A percentile compares a stretch with the other conserved stretches of the same genome.
phyloP scores from a whole-genome alignment of 1,140 invertebrate genomes.

The Drosophila pandora region DNA sequence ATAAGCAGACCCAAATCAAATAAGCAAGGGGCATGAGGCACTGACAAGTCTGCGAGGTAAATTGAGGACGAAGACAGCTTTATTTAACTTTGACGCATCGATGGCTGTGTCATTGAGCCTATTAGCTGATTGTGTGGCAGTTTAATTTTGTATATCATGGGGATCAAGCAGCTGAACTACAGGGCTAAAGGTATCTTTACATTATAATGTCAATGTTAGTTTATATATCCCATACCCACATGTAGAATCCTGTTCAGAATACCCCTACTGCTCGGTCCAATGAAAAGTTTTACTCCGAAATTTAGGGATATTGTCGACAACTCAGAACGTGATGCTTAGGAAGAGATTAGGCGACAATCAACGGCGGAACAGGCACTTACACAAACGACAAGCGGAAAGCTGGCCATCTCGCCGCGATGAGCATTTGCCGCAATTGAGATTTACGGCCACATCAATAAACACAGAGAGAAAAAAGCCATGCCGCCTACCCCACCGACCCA shows the following conservation, averaged over 20 bases:
- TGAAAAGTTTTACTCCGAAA: conserved; percentile 7
- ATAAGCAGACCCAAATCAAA: conserved; percentile 73
- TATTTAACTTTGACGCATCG: conserved; percentile 41
- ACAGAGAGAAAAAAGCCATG: conserved; percentile 41
- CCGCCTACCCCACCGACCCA: not conserved
- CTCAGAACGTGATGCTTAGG: conserved; percentile 58
- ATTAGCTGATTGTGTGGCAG: conserved; percentile 40
- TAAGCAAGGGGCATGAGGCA: conserved; percentile 70
- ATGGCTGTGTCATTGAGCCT: conserved; percentile 68
- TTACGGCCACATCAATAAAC: conserved; percentile 77
- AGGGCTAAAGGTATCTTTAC: not conserved
- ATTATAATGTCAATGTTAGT: not conserved
- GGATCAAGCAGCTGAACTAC: not conserved
- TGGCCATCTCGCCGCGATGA: conserved; percentile 8
- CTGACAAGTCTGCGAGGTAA: conserved; percentile 22
- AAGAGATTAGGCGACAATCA: conserved; percentile 72
- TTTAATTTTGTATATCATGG: not conserved
- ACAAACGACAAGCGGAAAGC: conserved; percentile 23
- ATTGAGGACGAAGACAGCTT: conserved; percentile 8
- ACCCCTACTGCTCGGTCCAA: not conserved
- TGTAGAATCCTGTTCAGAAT: too few relatives aligned
- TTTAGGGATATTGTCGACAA: conserved; percentile 35
- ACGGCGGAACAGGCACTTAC: conserved; percentile 24
- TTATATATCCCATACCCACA: too few relatives aligned
- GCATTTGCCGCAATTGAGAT: conserved; percentile 70